Evolutionary conservation across 2,888 invertebrate species (phyloP).

Genomic region (Hermodice carunculata): DNA sequence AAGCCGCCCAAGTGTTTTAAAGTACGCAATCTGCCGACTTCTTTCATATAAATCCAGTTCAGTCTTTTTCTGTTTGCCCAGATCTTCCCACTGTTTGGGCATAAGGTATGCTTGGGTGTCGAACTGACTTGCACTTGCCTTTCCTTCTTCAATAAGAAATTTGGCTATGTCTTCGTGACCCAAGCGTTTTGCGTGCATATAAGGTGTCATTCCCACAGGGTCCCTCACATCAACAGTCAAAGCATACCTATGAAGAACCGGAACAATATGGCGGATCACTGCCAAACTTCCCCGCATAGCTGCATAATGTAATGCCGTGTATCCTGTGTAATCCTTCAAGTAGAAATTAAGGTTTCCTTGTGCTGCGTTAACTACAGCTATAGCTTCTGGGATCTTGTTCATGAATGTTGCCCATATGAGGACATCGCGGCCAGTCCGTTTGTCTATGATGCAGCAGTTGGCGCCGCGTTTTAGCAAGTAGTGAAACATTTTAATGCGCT

Average conservation of each 20-base stretch:
- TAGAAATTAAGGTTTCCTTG: slow-evolving; percentile 57
- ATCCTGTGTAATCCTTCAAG: slow-evolving; percentile 53
- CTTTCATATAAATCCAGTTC: too few species aligned
- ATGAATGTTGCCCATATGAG: slow-evolving; percentile 60
- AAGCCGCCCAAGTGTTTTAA: too few species aligned
- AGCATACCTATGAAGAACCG: slow-evolving; percentile 50
- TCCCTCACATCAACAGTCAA: slow-evolving; percentile 59
- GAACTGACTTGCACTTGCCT: slow-evolving; percentile 46
- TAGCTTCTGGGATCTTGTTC: too few species aligned
- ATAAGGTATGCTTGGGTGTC: slow-evolving; percentile 38
- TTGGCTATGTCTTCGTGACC: slow-evolving; percentile 51
- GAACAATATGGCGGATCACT: slow-evolving; percentile 47
- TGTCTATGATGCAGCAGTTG: slow-evolving; percentile 46
- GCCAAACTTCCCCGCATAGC: slow-evolving; percentile 47
- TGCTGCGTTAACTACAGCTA: slow-evolving; percentile 48
- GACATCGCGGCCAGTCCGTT: slow-evolving; percentile 44
- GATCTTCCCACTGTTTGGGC: slow-evolving; percentile 10
- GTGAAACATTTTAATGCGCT: slow-evolving; percentile 52
- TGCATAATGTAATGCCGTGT: slow-evolving; percentile 60
- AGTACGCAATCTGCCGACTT: too few species aligned
- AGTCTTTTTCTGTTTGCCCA: slow-evolving; percentile 10
- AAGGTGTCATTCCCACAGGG: slow-evolving; percentile 58
- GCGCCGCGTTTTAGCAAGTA: slow-evolving; percentile 52
- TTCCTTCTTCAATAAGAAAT: slow-evolving; percentile 48
- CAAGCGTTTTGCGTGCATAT: slow-evolving; percentile 56